Evolutionary conservation across 37 sponge, comb jelly and placozoan genomes (phyloP).

Genomic region (Beroe ovata): DNA sequence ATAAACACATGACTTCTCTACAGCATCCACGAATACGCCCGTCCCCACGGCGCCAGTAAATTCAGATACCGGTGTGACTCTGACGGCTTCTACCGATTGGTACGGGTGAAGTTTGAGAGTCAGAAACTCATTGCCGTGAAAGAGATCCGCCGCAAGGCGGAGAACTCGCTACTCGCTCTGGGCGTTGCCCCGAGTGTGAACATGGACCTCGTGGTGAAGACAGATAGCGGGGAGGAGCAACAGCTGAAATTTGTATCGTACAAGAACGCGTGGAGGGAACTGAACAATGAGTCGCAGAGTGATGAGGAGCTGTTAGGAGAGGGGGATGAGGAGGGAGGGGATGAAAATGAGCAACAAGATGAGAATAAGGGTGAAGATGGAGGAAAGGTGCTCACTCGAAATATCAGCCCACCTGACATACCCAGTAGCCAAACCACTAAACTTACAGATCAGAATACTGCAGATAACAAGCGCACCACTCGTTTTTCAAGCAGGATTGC

Average conservation of each 20-base stretch:
- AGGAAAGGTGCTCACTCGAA: too few species aligned
- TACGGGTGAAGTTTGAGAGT: constrained; percentile 23
- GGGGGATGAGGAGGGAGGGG: constrained; percentile 21
- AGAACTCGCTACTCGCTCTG: constrained; percentile 29
- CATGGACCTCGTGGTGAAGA: constrained; percentile 22
- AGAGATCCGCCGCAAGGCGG: constrained; percentile 2
- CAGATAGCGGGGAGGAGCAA: constrained; percentile 26
- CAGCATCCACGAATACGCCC: constrained; percentile 20
- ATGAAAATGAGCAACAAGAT: not conserved
- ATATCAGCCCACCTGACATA: too few species aligned
- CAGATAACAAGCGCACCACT: too few species aligned
- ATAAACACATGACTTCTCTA: too few species aligned
- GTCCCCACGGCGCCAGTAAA: not conserved
- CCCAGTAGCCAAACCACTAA: too few species aligned
- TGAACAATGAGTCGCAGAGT: constrained; percentile 28
- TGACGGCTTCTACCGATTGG: constrained; percentile 27
- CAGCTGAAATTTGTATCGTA: constrained; percentile 53
- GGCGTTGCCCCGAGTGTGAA: not conserved
- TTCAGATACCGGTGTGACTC: not conserved
- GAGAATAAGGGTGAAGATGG: too few species aligned
- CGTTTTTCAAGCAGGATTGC: too few species aligned
- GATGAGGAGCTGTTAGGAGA: constrained; percentile 15
- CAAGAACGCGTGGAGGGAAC: constrained; percentile 22
- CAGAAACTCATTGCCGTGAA: constrained; percentile 7
- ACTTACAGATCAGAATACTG: too few species aligned